Conservation (phyloP, 2,113 vertebrate species). For the Callionymus lyra region DNA sequence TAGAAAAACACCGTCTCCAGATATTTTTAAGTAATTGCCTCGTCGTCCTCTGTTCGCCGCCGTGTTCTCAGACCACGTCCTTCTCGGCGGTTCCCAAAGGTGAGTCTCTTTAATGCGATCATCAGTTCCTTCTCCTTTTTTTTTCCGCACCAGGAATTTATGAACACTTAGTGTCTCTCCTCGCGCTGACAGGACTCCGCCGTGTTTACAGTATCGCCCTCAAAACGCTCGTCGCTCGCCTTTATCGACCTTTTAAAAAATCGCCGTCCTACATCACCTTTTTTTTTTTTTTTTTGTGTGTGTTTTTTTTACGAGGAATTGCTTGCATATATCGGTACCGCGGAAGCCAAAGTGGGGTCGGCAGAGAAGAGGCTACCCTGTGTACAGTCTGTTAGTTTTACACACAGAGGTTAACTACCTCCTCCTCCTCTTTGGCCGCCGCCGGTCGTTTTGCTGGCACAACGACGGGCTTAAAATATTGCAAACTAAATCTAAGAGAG, state of each 20-base stretch:
- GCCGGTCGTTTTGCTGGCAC: slow-evolving; percentile 10
- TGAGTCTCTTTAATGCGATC: slow-evolving; percentile 40
- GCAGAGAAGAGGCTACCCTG: slow-evolving; percentile 22
- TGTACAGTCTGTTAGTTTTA: slow-evolving; percentile 39
- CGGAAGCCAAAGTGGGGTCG: slow-evolving; percentile 40
- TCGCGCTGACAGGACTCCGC: slow-evolving; percentile 25
- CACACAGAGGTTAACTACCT: slow-evolving; percentile 45
- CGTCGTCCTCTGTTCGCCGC: neutral
- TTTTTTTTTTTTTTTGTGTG: too few relatives aligned
- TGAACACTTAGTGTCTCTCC: slow-evolving; percentile 48
- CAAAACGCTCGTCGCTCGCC: slow-evolving; percentile 26
- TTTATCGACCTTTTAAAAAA: slow-evolving; percentile 32
- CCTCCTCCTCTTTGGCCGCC: slow-evolving; percentile 1
- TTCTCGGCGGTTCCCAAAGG: slow-evolving; percentile 19
- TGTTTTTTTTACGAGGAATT: slow-evolving; percentile 38
- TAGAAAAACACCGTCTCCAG: too few relatives aligned
- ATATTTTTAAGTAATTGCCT: neutral
- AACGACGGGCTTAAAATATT: slow-evolving; percentile 66
- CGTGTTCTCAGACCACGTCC: slow-evolving; percentile 6
- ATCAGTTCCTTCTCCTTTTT: slow-evolving; percentile 29
- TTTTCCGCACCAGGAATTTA: slow-evolving; percentile 39
- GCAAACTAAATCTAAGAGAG: slow-evolving; percentile 57
- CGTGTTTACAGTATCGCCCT: slow-evolving; percentile 32
- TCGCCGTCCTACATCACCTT: slow-evolving; percentile 10
- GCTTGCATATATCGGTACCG: slow-evolving; percentile 26